phyloP scores from a whole-genome alignment of 2,113 vertebrate genomes.

The Hippocampus abdominalis region DNA sequence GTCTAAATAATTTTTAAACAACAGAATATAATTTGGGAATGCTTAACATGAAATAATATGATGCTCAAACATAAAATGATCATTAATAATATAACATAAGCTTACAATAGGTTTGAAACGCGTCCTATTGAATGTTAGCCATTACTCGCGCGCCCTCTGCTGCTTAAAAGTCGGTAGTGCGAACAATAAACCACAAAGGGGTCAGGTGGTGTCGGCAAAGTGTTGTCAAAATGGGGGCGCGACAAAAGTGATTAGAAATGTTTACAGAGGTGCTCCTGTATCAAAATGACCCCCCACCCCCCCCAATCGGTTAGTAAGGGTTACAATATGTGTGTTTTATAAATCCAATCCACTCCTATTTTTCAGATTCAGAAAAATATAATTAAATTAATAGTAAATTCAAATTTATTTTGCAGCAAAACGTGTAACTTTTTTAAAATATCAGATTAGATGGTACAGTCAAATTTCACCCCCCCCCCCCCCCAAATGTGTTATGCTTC shows the following conservation, averaged over 20 bases:
- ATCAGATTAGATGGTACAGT: not conserved
- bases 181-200: not conserved
- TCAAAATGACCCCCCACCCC: not conserved
- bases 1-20: too few relatives aligned
- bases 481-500: not conserved
- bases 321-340: not conserved
- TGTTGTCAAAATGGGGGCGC: not conserved
- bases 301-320: too few relatives aligned
- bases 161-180: not conserved
- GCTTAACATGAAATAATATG: too few relatives aligned
- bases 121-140: not conserved
- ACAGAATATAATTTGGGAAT: too few relatives aligned
- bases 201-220: not conserved
- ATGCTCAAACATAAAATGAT: too few relatives aligned
- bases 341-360: not conserved
- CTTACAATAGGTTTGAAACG: not conserved
- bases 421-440: not conserved
- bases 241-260: too few relatives aligned
- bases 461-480: too few relatives aligned
- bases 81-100: too few relatives aligned
- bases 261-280: too few relatives aligned
- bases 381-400: too few relatives aligned
- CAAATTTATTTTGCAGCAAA: not conserved
- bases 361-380: too few relatives aligned
- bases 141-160: not conserved